A percentile compares a stretch with the other conserved stretches of the same genome.
Evolutionary conservation across 2,113 vertebrate genomes (phyloP).

Genomic region (Forbesichthys agassizii): DNA sequence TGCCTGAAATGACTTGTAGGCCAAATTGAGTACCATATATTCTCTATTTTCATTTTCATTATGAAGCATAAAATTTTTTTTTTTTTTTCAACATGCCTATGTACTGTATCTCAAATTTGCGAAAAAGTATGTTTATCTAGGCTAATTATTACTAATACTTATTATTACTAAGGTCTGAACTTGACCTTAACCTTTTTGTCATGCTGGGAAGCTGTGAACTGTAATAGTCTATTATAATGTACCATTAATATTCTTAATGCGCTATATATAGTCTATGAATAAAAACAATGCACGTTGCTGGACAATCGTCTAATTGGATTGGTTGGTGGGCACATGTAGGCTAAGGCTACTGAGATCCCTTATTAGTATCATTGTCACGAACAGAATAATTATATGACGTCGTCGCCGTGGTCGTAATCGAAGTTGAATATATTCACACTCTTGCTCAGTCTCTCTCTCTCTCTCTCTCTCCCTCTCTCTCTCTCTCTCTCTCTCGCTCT

Average conservation of each 20-base stretch:
- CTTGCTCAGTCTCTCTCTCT: conserved; percentile 26
- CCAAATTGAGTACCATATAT: no score
- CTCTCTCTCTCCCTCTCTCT: conserved; percentile 39
- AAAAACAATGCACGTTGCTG: conserved; percentile 21
- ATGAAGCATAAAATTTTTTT: not conserved
- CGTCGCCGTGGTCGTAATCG: not conserved
- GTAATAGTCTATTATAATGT: conserved; percentile 48
- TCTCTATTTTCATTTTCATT: not conserved
- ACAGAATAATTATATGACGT: not conserved
- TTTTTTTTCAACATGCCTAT: no score
- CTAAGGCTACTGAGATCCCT: not conserved
- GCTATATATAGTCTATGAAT: not conserved
- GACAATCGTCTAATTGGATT: conserved; percentile 43
- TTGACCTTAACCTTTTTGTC: conserved; percentile 11
- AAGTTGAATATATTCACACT: conserved; percentile 21
- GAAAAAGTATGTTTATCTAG: not conserved
- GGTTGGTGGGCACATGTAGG: conserved; percentile 7
- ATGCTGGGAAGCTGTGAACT: conserved; percentile 15
- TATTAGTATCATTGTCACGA: conserved; percentile 7
- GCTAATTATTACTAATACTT: no score
- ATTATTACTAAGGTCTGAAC: no score
- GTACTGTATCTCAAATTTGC: not conserved
- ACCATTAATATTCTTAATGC: conserved; percentile 47
- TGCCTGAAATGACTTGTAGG: no score
- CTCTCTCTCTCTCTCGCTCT: conserved; percentile 33